Conservation (phyloP, 2,113 vertebrate species). For the Delphinapterus leucas region DNA sequence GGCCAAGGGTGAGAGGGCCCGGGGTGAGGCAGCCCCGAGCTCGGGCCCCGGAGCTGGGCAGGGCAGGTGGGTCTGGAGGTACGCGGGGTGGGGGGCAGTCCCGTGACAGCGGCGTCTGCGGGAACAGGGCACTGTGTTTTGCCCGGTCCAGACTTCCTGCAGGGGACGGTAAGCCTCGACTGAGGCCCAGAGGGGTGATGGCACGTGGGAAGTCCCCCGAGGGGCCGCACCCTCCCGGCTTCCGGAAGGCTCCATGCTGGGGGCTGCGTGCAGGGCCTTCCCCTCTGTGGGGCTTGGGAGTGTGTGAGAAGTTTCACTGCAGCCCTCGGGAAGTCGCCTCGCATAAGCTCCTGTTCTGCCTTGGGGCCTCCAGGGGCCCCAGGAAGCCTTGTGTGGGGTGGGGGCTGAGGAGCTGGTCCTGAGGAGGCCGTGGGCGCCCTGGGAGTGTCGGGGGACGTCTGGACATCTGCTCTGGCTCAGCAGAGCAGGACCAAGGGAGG, state of each 20-base stretch:
- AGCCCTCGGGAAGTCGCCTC: accelerated
- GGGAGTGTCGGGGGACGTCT: not conserved
- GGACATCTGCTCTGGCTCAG: not conserved
- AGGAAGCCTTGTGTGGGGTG: not conserved
- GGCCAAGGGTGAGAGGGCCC: not conserved
- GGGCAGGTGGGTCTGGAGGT: not conserved
- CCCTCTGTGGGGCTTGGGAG: accelerated
- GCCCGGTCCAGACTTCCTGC: not conserved
- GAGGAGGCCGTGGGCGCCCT: not conserved
- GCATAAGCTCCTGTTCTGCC: not conserved
- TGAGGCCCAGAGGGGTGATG: not conserved
- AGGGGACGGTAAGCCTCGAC: not conserved
- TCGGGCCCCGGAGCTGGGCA: not conserved
- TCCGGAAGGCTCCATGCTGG: not conserved
- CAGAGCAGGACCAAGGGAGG: not conserved
- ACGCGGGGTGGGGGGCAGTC: too few species aligned
- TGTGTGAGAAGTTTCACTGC: not conserved
- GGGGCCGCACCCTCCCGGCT: not conserved
- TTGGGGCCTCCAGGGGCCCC: not conserved
- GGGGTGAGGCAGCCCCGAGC: not conserved
- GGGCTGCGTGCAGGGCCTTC: not conserved
- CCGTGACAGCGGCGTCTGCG: not conserved
- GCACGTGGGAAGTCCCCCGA: accelerated
- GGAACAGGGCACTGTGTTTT: not conserved
- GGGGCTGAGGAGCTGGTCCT: not conserved